These are phyloP conservation scores for Heteromurus nitidus DNA, from an alignment of 2,888 invertebrate species.

Conservation along the genomic window DNA sequence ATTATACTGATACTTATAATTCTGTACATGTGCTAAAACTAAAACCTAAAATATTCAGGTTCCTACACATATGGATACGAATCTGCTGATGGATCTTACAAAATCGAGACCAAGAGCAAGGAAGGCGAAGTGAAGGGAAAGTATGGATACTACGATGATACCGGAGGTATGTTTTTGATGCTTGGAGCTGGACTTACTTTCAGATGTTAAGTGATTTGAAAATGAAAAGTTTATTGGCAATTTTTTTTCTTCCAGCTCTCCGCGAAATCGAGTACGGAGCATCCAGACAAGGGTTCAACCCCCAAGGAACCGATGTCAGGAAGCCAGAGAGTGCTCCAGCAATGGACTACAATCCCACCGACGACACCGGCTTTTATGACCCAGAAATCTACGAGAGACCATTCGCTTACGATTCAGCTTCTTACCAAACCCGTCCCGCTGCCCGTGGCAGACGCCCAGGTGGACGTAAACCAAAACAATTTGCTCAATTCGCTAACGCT, in stretches of 20 bases:
- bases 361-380: conserved; percentile 62
- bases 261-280: conserved; percentile 92
- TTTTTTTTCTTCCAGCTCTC: conserved; percentile 77
- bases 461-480: conserved; percentile 44
- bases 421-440: conserved; percentile 42
- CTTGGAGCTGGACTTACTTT: not conserved
- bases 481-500: conserved; percentile 70
- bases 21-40: too few relatives aligned
- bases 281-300: conserved; percentile 87
- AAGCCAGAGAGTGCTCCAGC: conserved; percentile 43
- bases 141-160: conserved; percentile 91
- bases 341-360: conserved; percentile 39
- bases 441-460: conserved; percentile 58
- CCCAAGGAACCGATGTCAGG: conserved; percentile 89
- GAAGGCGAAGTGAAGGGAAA: conserved; percentile 91
- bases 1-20: too few relatives aligned
- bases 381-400: conserved; percentile 55
- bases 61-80: conserved; percentile 93
- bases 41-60: too few relatives aligned
- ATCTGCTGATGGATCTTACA: conserved; percentile 89
- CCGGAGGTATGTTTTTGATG: conserved; percentile 78
- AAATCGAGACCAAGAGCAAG: conserved; percentile 90
- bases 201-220: not conserved
- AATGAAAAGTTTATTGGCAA: not conserved
- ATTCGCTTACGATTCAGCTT: conserved; percentile 39